A percentile compares a stretch with the other conserved stretches of the same genome.
phyloP scores from a whole-genome alignment of 1,140 invertebrate species.

The Scylla paramamosain region DNA sequence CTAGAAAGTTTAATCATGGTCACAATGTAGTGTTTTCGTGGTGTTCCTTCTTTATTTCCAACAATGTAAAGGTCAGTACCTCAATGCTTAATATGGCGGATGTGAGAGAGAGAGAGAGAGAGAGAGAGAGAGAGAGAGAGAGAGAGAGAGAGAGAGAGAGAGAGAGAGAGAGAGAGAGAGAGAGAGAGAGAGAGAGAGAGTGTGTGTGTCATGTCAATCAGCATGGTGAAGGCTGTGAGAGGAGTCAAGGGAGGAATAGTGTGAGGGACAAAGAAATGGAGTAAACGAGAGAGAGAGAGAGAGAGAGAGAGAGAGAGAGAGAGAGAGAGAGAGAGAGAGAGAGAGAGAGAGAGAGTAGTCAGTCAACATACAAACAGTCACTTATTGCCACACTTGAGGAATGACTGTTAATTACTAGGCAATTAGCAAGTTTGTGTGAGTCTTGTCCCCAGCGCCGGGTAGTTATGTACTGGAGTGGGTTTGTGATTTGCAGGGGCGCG shows the following conservation, averaged over 20 bases:
- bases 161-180: neutral
- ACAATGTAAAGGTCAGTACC: too few species aligned
- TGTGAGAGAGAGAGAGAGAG: neutral
- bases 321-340: neutral
- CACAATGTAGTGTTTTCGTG: too few species aligned
- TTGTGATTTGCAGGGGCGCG: too few species aligned
- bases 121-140: neutral
- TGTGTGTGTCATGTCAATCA: too few species aligned
- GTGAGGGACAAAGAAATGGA: neutral
- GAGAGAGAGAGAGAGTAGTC: neutral
- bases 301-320: slow-evolving; percentile 20
- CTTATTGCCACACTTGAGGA: too few species aligned
- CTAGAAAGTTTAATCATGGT: too few species aligned
- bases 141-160: neutral
- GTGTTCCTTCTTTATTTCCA: too few species aligned
- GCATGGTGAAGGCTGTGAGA: neutral
- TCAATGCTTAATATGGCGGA: neutral
- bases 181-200: slow-evolving; percentile 19
- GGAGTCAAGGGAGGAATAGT: neutral
- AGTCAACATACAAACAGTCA: too few species aligned
- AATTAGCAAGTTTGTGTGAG: too few species aligned
- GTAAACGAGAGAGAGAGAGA: neutral
- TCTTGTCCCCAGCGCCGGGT: too few species aligned
- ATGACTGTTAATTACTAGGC: too few species aligned
- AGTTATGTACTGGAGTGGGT: too few species aligned